Base-by-base conservation (phyloP, 1,140 invertebrate genomes). In the Acromyrmex echinatior region DNA sequence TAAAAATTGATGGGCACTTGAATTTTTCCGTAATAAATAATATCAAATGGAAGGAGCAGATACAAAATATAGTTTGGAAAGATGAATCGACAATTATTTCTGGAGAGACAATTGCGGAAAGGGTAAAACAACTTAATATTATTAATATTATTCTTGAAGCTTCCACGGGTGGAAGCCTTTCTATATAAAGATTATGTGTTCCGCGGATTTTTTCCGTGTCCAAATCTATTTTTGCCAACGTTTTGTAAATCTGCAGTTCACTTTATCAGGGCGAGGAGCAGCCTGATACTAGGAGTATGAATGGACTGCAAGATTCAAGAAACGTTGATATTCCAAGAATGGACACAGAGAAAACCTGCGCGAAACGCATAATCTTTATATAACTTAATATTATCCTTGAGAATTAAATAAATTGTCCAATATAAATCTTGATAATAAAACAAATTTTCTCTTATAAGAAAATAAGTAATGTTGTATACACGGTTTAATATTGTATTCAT, bases 21-120 rank as follows among this genome's bases (percentile, higher is more conserved):
- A 91, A 87, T 60, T 88, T 94, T 58, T 39, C 60, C 0, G 51
- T 9, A 6, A 86, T 95, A 7, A 91, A 91, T 56, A 86, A 74
- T 3, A 49, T 87, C 1, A 14, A 91, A 7, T 95, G 93, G 93
- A 3, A 88, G 7, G n/a, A 53, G 21, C 77, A 93, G 31, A 90
- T 93, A 76, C 68, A 84, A 21, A 88, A 79, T 21, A 58, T 94
- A n/a, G 80, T 95, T 7, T 92, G 92, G 74, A 94, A 91, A 87
- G 80, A 92, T 88, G 12, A 91, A 66, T 21, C 82, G 10, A 63
- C 49, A 35, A 56, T 70, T 35, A 92, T 94, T 53, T 77, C 87
- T 62, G 92, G 90, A n/a, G 18, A 87, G 2, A 92, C 89, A 2
- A 86, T 68, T 0, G 60, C 94, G 49, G 68, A 91, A 39, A 93